Base-by-base conservation (phyloP, 2,797 vertebrate genomes). In the Xyrichtys novacula region DNA sequence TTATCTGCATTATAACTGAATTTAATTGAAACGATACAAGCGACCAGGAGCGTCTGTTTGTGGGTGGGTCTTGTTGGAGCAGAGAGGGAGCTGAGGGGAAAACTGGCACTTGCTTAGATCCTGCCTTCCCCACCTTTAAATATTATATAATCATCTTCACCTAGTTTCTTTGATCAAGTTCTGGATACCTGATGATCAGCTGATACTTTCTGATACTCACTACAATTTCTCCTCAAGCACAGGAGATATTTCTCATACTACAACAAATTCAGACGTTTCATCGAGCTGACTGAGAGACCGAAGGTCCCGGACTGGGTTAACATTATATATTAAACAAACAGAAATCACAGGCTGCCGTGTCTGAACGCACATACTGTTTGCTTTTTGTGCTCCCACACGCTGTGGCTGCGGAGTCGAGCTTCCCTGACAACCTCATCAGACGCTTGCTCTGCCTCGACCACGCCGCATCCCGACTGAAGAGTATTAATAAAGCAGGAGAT, bases 371-470 rank as follows among this genome's bases (percentile, higher is more conserved):
- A 55, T 38, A 42, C 23, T 44, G 16, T 48, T 36, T 59, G 74
- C 71, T 76, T 83, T 44, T 74, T 69, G 81, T 80, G 78, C 61
- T 69, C 20, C 76, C 70, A 47, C 60, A 63, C 52, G 54, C 55
- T 16, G 40, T 3, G 40, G 59, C 77, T 82, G 63, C 77, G 58
- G 76, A 67, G 79, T 61, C 6, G n/a, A 76, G 83, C 81, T 81
- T 88, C 64, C 73, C 83, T 88, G 88, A 89, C 89, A 81, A 84
- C 83, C 58, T 89, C 91, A 92, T 92, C 90, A 90, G 86, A 57
- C 15, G 71, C 81, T 81, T 80, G 80, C 86, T 88, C 61, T 22
- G 84, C 71, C 76, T 80, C 81, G 87, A 86, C 91, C 87, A 88
- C 85, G 77, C 82, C 75, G 44, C 54, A 47, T 60, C 73, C 76